phyloP scores from a whole-genome alignment of 2,113 vertebrate species.

The Anthoscopus minutus region DNA sequence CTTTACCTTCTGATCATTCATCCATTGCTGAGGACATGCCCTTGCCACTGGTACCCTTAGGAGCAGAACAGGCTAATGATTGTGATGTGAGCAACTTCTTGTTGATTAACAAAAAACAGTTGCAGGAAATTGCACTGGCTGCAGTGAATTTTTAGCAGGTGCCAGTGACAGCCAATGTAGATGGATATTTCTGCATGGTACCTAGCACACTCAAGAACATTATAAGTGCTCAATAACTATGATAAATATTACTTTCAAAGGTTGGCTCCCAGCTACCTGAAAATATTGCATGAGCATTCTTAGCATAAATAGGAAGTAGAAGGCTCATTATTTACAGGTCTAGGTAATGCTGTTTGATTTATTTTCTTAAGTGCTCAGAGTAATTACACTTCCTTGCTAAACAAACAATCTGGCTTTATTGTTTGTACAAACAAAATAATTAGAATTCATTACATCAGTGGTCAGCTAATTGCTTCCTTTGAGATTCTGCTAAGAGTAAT shows the following conservation, averaged over 20 bases:
- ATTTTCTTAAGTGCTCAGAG: neutral
- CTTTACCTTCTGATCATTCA: neutral
- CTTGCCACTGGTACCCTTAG: neutral
- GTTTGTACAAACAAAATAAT: constrained; percentile 69
- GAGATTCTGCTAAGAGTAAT: constrained; percentile 34
- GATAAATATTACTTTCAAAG: constrained; percentile 39
- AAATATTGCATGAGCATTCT: constrained; percentile 30
- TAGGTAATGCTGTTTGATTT: neutral
- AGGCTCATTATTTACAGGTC: constrained; percentile 50
- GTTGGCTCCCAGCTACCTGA: constrained; percentile 35
- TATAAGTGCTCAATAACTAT: constrained; percentile 28
- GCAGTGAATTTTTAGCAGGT: constrained; percentile 41
- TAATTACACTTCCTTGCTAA: constrained; percentile 27
- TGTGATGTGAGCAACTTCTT: neutral
- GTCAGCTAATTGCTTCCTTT: constrained; percentile 54
- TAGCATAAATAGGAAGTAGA: neutral
- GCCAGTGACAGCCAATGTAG: constrained; percentile 37
- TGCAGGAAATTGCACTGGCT: constrained; percentile 53
- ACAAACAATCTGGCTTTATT: constrained; percentile 38
- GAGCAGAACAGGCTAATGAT: neutral
- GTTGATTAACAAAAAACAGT: constrained; percentile 49
- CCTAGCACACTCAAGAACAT: neutral
- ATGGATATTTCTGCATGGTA: neutral
- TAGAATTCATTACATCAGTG: constrained; percentile 65
- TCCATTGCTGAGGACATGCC: neutral